These are phyloP conservation scores for Anthoptus insignis DNA, from an alignment of 2,888 invertebrate species.

Conservation along the genomic window DNA sequence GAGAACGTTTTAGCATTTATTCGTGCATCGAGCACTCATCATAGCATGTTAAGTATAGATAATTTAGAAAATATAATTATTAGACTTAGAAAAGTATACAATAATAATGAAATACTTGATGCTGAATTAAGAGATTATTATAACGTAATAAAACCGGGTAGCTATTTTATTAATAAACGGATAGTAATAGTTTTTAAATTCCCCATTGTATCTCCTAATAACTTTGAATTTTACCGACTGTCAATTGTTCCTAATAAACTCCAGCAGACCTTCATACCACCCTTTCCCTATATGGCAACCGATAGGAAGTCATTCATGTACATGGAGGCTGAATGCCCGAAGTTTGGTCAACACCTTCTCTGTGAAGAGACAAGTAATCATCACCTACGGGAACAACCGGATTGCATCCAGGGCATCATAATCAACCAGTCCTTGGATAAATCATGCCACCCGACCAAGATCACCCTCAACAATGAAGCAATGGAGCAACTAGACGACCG, in stretches of 20 bases:
- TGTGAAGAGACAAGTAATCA: constrained; percentile 36
- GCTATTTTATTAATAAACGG: constrained; percentile 2
- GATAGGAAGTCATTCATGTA: constrained; percentile 41
- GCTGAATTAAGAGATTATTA: not conserved
- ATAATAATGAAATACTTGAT: not conserved
- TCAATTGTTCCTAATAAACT: constrained; percentile 42
- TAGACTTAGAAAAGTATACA: not conserved
- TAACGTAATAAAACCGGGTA: not conserved
- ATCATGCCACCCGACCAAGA: constrained; percentile 41
- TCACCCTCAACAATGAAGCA: constrained; percentile 28
- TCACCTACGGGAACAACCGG: constrained; percentile 29
- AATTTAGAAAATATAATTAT: constrained; percentile 13
- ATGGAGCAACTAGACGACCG: constrained; percentile 39
- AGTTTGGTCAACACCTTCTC: constrained; percentile 39
- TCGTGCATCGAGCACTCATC: constrained; percentile 25
- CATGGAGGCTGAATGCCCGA: constrained; percentile 52
- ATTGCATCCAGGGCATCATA: constrained; percentile 41
- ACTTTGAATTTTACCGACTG: constrained; percentile 38
- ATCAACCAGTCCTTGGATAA: constrained; percentile 40
- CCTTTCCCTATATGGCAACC: constrained; percentile 47
- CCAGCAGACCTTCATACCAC: constrained; percentile 40
- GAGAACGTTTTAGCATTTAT: constrained; percentile 43
- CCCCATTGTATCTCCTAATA: constrained; percentile 17
- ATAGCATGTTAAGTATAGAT: constrained; percentile 37
- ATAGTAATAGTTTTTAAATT: constrained; percentile 8